phyloP scores from a whole-genome alignment of 1,140 invertebrate genomes.

The Pentalonia nigronervosa region DNA sequence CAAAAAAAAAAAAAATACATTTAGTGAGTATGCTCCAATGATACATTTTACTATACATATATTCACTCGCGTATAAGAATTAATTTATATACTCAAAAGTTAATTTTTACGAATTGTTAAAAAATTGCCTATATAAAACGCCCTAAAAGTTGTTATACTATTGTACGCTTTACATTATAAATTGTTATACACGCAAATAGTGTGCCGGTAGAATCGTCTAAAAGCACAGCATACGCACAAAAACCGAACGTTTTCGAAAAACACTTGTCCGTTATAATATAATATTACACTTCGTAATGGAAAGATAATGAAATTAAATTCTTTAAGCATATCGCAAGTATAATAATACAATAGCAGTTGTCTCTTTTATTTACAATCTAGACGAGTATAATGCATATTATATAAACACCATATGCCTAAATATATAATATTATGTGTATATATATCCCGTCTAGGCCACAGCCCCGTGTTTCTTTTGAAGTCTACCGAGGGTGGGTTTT shows the following conservation, averaged over 20 bases:
- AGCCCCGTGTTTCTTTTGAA: neutral
- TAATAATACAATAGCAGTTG: neutral
- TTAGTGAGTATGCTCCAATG: no score
- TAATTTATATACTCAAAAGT: no score
- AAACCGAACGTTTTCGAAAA: neutral
- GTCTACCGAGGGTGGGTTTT: conserved; percentile 43
- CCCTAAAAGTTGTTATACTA: neutral
- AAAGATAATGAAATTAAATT: neutral
- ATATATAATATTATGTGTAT: neutral
- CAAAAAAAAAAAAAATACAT: no score
- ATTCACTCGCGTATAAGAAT: no score
- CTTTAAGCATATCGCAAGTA: neutral
- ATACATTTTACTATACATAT: no score
- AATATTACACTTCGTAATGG: neutral
- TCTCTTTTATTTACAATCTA: neutral
- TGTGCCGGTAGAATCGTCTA: no score
- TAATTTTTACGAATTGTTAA: neutral
- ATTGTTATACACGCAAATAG: neutral
- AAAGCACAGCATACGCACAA: neutral
- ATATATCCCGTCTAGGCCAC: conserved; percentile 28
- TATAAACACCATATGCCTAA: neutral
- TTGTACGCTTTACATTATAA: neutral
- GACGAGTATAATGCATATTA: neutral
- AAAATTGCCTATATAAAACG: neutral
- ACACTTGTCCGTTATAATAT: neutral